Conservation (phyloP, 2,888 invertebrate genomes). For the Hymenopus coronatus region DNA sequence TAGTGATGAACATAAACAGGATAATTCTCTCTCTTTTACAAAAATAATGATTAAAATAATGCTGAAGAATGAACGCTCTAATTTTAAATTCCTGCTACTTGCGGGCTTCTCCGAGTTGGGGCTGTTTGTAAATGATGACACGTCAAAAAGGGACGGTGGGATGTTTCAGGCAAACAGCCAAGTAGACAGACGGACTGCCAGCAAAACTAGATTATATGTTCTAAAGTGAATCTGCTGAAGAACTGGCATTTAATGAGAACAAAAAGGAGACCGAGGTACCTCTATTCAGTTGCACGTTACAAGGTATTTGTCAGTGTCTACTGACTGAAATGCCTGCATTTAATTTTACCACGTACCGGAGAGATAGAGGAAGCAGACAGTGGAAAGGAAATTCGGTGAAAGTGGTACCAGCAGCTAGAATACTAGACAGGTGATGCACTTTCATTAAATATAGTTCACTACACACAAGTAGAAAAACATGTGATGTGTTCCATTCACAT, state of each 20-base stretch:
- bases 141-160: background rate
- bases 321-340: constrained; percentile 3
- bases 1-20: no score
- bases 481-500: no score
- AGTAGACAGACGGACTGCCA: background rate
- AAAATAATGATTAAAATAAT: no score
- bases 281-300: constrained; percentile 3
- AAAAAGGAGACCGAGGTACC: background rate
- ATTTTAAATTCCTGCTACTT: no score
- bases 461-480: no score
- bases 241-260: constrained; percentile 6
- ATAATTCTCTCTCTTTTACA: no score
- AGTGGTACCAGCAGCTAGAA: background rate
- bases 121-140: background rate
- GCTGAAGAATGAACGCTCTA: no score
- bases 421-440: no score
- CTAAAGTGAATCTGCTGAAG: constrained; percentile 5
- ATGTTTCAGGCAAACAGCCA: background rate
- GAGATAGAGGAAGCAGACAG: background rate
- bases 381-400: background rate
- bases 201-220: background rate
- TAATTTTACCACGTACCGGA: constrained; percentile 7
- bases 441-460: no score
- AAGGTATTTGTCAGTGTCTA: constrained; percentile 4
- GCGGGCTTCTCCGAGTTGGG: background rate